Conservation (phyloP, 2,113 vertebrate species). For the Phainopepla nitens region DNA sequence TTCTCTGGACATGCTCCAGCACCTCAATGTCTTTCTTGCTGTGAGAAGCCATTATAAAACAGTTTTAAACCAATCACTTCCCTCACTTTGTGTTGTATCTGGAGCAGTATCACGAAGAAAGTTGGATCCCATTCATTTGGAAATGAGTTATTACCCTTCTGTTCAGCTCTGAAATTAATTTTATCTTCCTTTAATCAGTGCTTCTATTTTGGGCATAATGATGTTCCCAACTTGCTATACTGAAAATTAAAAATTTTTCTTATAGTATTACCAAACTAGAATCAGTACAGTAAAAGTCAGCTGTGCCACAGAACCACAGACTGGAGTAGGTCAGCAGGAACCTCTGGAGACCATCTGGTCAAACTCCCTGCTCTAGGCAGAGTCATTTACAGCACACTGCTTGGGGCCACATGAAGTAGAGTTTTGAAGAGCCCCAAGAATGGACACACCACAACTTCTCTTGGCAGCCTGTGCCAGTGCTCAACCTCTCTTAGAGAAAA, state of each 20-base stretch:
- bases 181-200: not conserved
- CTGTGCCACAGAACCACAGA: not conserved
- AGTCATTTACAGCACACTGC: not conserved
- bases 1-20: not conserved
- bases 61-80: not conserved
- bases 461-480: not conserved
- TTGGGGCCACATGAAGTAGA: not conserved
- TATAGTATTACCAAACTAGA: not conserved
- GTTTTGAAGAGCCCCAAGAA: not conserved
- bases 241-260: not conserved
- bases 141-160: constrained; percentile 21
- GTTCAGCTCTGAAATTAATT: constrained; percentile 10
- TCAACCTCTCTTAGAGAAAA: not conserved
- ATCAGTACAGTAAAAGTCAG: not conserved
- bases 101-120: not conserved
- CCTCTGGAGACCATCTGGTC: not conserved
- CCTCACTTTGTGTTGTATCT: not conserved
- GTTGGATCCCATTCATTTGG: not conserved
- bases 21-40: not conserved
- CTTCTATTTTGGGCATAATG: not conserved
- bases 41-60: not conserved
- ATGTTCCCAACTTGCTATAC: not conserved
- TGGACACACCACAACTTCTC: not conserved
- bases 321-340: not conserved
- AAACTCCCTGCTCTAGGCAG: not conserved